A percentile compares a stretch with the other conserved stretches of the same genome.
Conservation (phyloP, 2,888 invertebrate genomes). For the Mongoloraphidia duomilia region DNA sequence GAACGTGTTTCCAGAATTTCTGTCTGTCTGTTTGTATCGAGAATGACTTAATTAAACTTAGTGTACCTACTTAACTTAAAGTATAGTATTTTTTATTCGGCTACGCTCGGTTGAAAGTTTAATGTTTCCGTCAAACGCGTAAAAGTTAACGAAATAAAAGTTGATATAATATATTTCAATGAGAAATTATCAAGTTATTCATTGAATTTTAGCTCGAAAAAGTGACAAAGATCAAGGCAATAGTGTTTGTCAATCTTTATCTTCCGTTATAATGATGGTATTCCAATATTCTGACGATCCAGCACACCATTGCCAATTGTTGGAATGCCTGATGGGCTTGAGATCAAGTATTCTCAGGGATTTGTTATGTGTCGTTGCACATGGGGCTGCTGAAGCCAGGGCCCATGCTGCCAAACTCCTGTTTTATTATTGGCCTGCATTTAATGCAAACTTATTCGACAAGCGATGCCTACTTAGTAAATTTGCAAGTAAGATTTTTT, state of each 20-base stretch:
- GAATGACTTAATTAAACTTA: too few species aligned
- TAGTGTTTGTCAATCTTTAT: slow-evolving; percentile 71
- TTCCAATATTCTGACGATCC: slow-evolving; percentile 91
- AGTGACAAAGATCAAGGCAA: slow-evolving; percentile 61
- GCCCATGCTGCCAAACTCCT: slow-evolving; percentile 93
- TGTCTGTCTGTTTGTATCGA: too few species aligned
- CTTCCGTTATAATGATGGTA: slow-evolving; percentile 93
- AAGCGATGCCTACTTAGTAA: slow-evolving; percentile 75
- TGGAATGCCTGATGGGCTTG: slow-evolving; percentile 91
- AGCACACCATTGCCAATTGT: slow-evolving; percentile 89
- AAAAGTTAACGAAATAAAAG: not conserved
- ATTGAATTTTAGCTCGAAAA: slow-evolving; percentile 40
- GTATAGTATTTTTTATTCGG: too few species aligned
- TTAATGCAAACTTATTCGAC: slow-evolving; percentile 87
- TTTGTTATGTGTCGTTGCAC: slow-evolving; percentile 87
- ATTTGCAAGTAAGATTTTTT: slow-evolving; percentile 53
- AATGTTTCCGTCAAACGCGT: too few species aligned
- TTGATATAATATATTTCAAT: not conserved
- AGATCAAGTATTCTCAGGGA: slow-evolving; percentile 86
- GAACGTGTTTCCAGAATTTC: too few species aligned
- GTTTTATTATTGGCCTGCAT: slow-evolving; percentile 98
- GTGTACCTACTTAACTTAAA: too few species aligned
- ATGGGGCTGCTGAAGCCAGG: slow-evolving; percentile 85
- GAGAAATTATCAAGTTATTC: not conserved
- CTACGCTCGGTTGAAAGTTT: too few species aligned